Evolutionary conservation across 2,797 vertebrate genomes (phyloP).

Genomic region (Perodicticus potto): DNA sequence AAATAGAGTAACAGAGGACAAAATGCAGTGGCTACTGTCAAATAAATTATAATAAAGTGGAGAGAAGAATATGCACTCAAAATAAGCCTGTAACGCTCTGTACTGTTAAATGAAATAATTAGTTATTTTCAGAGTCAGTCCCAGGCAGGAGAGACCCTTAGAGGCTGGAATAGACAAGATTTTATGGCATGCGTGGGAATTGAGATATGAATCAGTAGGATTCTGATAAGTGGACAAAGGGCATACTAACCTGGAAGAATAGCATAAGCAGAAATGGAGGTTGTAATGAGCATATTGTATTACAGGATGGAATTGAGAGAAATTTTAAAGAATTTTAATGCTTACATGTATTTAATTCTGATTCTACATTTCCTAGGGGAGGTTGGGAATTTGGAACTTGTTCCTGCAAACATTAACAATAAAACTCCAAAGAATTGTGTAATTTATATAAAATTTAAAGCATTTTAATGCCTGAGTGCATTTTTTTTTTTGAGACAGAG

Average conservation of each 20-base stretch:
- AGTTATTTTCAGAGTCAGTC: background rate
- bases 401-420: slow-evolving; percentile 10
- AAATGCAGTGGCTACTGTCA: background rate
- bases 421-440: background rate
- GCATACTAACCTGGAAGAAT: background rate
- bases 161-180: background rate
- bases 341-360: background rate
- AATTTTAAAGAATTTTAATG: slow-evolving; percentile 20
- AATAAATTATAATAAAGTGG: slow-evolving; percentile 22
- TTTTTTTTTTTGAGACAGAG: background rate
- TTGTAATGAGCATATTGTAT: background rate
- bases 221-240: background rate
- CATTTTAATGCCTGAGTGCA: slow-evolving; percentile 2
- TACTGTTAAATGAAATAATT: slow-evolving; percentile 35
- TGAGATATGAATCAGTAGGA: background rate
- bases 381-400: background rate
- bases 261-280: slow-evolving; percentile 5
- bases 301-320: background rate
- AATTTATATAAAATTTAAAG: slow-evolving; percentile 4
- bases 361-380: background rate
- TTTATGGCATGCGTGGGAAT: slow-evolving; percentile 3
- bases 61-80: slow-evolving; percentile 37
- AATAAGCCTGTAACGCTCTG: background rate
- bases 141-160: background rate
- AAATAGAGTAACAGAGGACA: slow-evolving; percentile 26